Evolutionary conservation across 2,113 vertebrate genomes (phyloP).

Genomic region (Poicephalus meyeri): DNA sequence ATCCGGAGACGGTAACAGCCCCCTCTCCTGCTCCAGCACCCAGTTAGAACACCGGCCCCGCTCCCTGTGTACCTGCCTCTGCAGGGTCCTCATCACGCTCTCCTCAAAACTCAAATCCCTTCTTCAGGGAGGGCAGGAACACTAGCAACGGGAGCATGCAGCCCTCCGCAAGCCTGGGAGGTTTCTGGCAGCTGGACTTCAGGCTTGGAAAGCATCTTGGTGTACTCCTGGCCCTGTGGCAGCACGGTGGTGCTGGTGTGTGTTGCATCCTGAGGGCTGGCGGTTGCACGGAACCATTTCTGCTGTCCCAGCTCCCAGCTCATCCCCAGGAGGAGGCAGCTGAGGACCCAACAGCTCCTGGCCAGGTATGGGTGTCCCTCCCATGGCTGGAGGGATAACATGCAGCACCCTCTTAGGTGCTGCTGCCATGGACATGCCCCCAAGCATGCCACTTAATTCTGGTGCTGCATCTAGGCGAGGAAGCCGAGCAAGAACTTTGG

Average conservation of each 20-base stretch:
- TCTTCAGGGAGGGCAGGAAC: not conserved
- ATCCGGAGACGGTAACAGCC: accelerated
- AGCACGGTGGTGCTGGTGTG: accelerated
- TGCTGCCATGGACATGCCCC: not conserved
- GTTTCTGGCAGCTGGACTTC: not conserved
- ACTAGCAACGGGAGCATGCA: accelerated
- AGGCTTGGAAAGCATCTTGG: accelerated
- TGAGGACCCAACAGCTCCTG: accelerated
- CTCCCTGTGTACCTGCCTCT: not conserved
- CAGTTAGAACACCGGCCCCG: accelerated
- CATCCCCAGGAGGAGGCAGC: not conserved
- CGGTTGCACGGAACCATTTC: accelerated
- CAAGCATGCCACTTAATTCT: not conserved
- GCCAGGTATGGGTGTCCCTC: not conserved
- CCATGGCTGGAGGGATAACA: not conserved
- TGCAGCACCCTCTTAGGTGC: not conserved
- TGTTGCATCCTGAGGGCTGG: accelerated
- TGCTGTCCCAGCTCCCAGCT: not conserved
- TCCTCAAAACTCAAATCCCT: not conserved
- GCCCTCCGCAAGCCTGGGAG: not conserved
- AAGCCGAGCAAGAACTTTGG: accelerated
- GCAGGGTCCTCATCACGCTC: accelerated
- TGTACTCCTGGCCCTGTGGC: not conserved
- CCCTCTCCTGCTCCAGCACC: not conserved
- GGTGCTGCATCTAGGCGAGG: accelerated